Base-by-base conservation (phyloP, 2,113 vertebrate species). In the Carassius gibelio region DNA sequence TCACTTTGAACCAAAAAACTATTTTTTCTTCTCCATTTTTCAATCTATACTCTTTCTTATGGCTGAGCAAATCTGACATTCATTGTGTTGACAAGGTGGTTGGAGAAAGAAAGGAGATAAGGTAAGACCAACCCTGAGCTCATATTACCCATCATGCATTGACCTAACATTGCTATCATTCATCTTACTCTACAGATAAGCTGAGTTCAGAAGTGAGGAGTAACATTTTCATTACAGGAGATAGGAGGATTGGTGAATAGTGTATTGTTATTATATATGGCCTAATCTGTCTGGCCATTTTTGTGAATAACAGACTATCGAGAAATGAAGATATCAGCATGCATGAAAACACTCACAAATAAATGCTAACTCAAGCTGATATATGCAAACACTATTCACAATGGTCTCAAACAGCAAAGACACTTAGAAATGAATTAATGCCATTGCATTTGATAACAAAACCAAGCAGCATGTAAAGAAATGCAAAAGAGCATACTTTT, bases 91-190 rank as follows among this genome's bases (percentile, higher is more conserved):
- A 79, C 21, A 79, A 42, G 55, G 59, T 36, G 21, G 36, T 36
- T 62, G 34, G 57, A 62, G 13, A 59, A 78, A 78, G 52, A 42
- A 38, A 38, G 36, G 6, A 61, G 34, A 79, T 79, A 38, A 61
- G 19, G 34, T 62, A 62, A 79, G 21, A 57, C 42, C 59, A 45
- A 80, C 21, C 34, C 36, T 62, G 57, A n/a, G 38, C 78, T 80
- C 14, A 48, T 50, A 64, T 84, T 64, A 75, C 72, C 23, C 23
- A 34, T 64, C n/a, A 36, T 34, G 71, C 14, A 84, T 50, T 76
- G 19, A n/a, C 19, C 57, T 42, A 38, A 38, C 36, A 38, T 5
- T 64, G 8, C 34, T 59, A 23, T 61, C 69, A 83, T 75, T 61
- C n/a, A 83, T 75, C 30, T 61, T 48, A 23, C 30, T 57, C 59